Evolutionary conservation across 2,113 vertebrate genomes (phyloP).

Genomic region (Sinocyclocheilus grahami): DNA sequence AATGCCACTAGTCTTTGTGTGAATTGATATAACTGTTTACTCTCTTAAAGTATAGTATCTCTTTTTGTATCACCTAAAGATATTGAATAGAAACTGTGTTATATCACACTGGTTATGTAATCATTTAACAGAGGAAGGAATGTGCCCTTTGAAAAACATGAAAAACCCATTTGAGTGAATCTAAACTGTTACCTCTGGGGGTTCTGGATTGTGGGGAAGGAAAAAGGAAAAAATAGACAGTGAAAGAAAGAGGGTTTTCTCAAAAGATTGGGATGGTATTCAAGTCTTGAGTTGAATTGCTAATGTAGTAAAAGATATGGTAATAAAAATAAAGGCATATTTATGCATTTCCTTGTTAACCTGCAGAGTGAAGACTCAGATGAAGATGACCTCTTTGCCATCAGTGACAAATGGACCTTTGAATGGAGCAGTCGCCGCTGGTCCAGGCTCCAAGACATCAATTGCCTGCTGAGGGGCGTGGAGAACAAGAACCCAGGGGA

Average conservation of each 20-base stretch:
- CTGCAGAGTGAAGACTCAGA: constrained; percentile 93
- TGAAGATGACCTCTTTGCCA: constrained; percentile 92
- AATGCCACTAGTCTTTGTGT: constrained; percentile 24
- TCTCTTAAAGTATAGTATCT: constrained; percentile 35
- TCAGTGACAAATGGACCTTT: constrained; percentile 98
- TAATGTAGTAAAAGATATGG: not conserved
- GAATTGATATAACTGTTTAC: constrained; percentile 49
- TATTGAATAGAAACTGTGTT: constrained; percentile 44
- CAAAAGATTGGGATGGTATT: too few relatives aligned
- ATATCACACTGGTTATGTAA: constrained; percentile 53
- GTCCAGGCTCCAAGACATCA: constrained; percentile 88
- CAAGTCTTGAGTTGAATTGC: too few relatives aligned
- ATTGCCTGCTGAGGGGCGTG: constrained; percentile 78
- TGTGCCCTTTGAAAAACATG: constrained; percentile 35
- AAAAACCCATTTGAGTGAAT: constrained; percentile 26
- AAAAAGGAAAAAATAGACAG: not conserved
- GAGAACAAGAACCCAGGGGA: constrained; percentile 75
- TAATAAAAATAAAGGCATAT: not conserved
- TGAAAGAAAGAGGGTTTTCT: not conserved
- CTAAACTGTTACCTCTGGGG: constrained; percentile 51
- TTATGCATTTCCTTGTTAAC: constrained; percentile 31
- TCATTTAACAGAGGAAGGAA: constrained; percentile 53
- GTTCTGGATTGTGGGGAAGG: constrained; percentile 19
- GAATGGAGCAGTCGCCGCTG: constrained; percentile 93
- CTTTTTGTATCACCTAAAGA: not conserved